Evolutionary conservation across 1,140 invertebrate genomes (phyloP).

Genomic region (Drosophila tropicalis): DNA sequence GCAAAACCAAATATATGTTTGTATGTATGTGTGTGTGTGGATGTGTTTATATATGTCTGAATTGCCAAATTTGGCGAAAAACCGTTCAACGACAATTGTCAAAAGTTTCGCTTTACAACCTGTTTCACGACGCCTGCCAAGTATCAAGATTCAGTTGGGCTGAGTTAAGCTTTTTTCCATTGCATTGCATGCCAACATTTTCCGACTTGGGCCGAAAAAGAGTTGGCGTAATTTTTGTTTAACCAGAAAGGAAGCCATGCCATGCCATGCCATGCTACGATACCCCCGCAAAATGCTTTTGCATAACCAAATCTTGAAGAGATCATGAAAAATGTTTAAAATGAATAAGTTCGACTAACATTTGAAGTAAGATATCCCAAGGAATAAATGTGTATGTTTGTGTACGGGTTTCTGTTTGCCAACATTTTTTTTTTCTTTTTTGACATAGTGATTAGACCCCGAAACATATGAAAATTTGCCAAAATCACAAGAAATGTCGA

Average conservation of each 20-base stretch:
- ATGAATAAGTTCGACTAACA: conserved; percentile 4
- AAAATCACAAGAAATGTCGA: conserved; percentile 1
- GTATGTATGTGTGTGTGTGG: background rate
- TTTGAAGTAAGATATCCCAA: conserved; percentile 12
- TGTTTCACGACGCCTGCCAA: conserved; percentile 23
- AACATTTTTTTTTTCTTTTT: background rate
- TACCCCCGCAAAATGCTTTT: conserved; percentile 12
- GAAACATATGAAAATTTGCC: background rate
- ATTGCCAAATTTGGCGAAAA: conserved; percentile 22
- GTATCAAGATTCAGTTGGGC: conserved; percentile 24
- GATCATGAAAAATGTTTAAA: conserved; percentile 6
- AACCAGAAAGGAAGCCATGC: conserved; percentile 18
- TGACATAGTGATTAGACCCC: conserved; percentile 14
- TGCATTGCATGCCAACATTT: conserved; percentile 18
- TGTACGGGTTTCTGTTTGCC: conserved; percentile 2
- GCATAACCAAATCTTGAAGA: conserved; percentile 17
- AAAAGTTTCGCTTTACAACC: conserved; percentile 24
- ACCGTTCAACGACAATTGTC: conserved; percentile 23
- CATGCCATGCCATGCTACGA: background rate
- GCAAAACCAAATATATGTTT: background rate
- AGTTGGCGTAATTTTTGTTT: conserved; percentile 13
- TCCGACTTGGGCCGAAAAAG: conserved; percentile 7
- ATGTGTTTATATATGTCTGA: conserved; percentile 1
- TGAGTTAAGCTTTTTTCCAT: conserved; percentile 20
- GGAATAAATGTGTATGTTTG: background rate